Evolutionary conservation across 2,888 invertebrate species (phyloP), one percentile per base, ranked within the genome.

Genomic region (Priapulus caudatus): DNA sequence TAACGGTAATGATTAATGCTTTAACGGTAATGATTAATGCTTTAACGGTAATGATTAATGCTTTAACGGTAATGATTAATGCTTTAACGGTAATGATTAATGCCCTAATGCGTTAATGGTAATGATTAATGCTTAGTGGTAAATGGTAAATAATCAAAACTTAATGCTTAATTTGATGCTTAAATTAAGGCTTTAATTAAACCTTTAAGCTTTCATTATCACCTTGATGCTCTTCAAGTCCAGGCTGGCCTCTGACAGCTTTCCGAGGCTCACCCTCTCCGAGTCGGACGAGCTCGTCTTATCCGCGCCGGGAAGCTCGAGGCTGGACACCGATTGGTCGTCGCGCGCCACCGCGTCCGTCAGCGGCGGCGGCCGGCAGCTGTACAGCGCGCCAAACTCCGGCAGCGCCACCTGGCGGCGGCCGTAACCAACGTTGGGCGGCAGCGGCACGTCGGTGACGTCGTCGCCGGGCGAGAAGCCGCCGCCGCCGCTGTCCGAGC

Each of bases 211-310:
- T n/a, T n/a, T n/a, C n/a, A n/a, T n/a, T n/a, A n/a, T n/a, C n/a
- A 33, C 33, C 33, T 33, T 33, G 10, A 33, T n/a, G n/a, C 33
- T 33, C n/a, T 33, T 33, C n/a, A 33, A 33, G n/a, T 33, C 33
- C 33, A 33, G 33, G n/a, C 33, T 33, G n/a, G 33, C 33, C 10
- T 33, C 33, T 10, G 33, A 33, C 10, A 10, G 33, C 33, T 33
- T 33, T 10, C 33, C 33, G n/a, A 33, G 10, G 33, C 33, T 33
- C 10, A 33, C 33, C n/a, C 33, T 33, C n/a, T 33, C 33, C n/a
- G 33, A 33, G n/a, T 33, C 33, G 10, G 33, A 33, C n/a, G 33
- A 33, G 33, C 33, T 33, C 33, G 33, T 33, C n/a, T 33, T 33
- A 10, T 33, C 33, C 33, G n/a, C 33, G n/a, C 33, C 33, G 10